Percentiles rank a stretch among this genome's conserved stretches.
phyloP scores from a whole-genome alignment of 2,888 invertebrate species.

The Nomada ruficornis region DNA sequence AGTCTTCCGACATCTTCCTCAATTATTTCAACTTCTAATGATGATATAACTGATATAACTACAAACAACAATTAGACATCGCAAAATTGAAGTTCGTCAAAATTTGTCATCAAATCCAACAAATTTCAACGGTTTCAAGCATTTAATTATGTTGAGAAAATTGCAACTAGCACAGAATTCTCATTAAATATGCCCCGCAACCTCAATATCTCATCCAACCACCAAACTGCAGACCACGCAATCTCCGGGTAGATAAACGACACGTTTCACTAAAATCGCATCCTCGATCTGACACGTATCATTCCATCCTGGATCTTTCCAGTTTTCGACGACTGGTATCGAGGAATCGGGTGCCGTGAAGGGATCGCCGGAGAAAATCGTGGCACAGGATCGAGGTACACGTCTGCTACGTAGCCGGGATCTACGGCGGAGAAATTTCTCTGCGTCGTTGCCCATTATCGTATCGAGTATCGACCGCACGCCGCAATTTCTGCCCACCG shows the following conservation, averaged over 20 bases:
- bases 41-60: too few species aligned
- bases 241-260: neutral
- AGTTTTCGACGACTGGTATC: constrained; percentile 43
- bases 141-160: too few species aligned
- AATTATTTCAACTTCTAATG: too few species aligned
- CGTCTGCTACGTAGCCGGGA: constrained; percentile 50
- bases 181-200: too few species aligned
- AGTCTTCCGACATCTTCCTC: too few species aligned
- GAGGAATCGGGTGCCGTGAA: constrained; percentile 40
- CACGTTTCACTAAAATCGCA: neutral
- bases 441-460: constrained; percentile 79
- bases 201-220: too few species aligned
- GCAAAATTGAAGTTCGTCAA: too few species aligned
- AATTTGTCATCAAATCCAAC: too few species aligned
- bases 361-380: neutral
- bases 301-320: neutral
- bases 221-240: too few species aligned
- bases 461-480: constrained; percentile 78
- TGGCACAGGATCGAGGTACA: constrained; percentile 34
- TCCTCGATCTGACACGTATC: neutral
- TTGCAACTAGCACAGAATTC: too few species aligned
- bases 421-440: constrained; percentile 73
- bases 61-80: too few species aligned
- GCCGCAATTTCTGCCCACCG: constrained; percentile 75
- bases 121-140: too few species aligned